Conservation (phyloP, 2,113 vertebrate genomes). For the Tretioscincus oriximinensis region DNA sequence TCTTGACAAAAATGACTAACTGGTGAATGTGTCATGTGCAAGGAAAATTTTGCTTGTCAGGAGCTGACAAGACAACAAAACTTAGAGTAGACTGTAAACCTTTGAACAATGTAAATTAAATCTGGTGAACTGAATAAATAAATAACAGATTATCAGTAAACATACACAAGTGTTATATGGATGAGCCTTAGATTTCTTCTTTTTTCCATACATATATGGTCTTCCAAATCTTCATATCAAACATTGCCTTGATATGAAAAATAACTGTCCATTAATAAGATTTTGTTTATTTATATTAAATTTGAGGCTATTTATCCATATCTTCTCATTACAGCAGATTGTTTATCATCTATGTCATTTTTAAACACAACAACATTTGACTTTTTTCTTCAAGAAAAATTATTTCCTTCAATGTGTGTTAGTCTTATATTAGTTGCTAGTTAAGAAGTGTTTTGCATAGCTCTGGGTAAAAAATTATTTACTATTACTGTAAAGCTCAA, state of each 20-base stretch:
- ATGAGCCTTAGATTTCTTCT: constrained; percentile 7
- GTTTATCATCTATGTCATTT: too few species aligned
- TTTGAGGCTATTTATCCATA: not conserved
- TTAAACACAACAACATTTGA: not conserved
- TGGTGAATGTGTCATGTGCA: too few species aligned
- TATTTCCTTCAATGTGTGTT: not conserved
- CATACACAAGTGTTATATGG: too few species aligned
- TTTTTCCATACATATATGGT: not conserved
- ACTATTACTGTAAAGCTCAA: not conserved
- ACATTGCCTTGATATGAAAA: not conserved
- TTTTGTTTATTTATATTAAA: too few species aligned
- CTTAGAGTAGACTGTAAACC: too few species aligned
- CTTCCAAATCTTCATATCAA: too few species aligned
- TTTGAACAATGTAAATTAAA: too few species aligned
- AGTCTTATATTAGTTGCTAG: not conserved
- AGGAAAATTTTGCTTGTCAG: too few species aligned
- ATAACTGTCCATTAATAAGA: not conserved
- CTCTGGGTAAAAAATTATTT: not conserved
- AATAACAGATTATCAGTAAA: too few species aligned
- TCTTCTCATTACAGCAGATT: not conserved
- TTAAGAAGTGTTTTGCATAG: not conserved
- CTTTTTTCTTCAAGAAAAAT: not conserved
- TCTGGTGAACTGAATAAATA: too few species aligned
- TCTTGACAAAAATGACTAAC: too few species aligned
- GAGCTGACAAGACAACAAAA: too few species aligned